Percentiles rank a stretch among this genome's conserved stretches.
phyloP scores from a whole-genome alignment of 2,888 invertebrate genomes.

The Chorisops tibialis region DNA sequence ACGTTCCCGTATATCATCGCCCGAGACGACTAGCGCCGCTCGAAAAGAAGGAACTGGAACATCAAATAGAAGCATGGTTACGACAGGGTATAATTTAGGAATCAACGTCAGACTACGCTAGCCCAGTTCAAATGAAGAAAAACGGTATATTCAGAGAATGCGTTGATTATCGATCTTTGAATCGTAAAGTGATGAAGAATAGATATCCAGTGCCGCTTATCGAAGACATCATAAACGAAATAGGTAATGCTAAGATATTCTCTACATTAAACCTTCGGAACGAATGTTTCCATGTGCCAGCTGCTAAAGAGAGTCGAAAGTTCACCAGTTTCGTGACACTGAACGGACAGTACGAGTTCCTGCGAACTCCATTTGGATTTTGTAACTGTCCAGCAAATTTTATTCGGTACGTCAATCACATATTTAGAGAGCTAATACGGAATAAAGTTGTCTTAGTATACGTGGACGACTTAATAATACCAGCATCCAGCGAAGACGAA shows the following conservation, averaged over 20 bases:
- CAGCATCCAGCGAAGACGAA: neutral
- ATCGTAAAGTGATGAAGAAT: conserved; percentile 40
- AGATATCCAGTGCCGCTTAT: conserved; percentile 44
- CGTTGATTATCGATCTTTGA: conserved; percentile 44
- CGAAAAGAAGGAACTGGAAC: conserved; percentile 37
- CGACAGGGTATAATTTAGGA: conserved; percentile 38
- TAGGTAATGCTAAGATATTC: conserved; percentile 37
- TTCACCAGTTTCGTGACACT: conserved; percentile 8
- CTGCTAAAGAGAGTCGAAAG: conserved; percentile 35
- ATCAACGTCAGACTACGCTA: conserved; percentile 39
- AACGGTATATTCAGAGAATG: conserved; percentile 34
- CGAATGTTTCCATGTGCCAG: conserved; percentile 42
- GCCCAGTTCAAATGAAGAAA: conserved; percentile 29
- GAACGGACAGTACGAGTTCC: neutral
- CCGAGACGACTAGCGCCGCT: conserved; percentile 34
- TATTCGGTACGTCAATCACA: neutral
- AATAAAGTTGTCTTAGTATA: neutral
- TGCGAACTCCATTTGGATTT: neutral
- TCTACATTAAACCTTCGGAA: conserved; percentile 40
- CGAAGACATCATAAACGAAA: conserved; percentile 42
- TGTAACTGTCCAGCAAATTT: neutral
- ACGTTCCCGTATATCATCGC: neutral
- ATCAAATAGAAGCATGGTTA: conserved; percentile 39
- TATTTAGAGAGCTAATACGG: neutral
- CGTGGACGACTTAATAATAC: neutral